Conservation (phyloP, 2,113 vertebrate species). For the Sisor rabdophorus region DNA sequence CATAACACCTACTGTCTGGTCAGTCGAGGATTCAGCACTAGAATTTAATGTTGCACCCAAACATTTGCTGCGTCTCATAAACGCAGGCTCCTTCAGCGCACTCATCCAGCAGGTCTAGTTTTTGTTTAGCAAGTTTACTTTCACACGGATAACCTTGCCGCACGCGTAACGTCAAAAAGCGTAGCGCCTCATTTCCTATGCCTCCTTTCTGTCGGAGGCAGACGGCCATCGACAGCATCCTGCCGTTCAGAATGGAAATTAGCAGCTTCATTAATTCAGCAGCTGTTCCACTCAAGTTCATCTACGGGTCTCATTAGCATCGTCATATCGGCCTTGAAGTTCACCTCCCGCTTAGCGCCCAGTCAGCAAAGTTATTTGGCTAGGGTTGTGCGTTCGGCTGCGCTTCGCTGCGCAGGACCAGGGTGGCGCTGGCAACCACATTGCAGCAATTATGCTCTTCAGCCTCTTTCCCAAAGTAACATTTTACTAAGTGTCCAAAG, state of each 20-base stretch:
- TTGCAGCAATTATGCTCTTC: not conserved
- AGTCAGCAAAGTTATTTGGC: conserved; percentile 16
- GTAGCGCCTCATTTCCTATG: conserved; percentile 5
- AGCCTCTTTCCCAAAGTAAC: not conserved
- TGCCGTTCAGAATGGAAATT: conserved; percentile 47
- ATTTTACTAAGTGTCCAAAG: not conserved
- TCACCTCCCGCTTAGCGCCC: conserved; percentile 17
- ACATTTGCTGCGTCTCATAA: not conserved
- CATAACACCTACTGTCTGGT: not conserved
- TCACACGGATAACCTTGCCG: conserved; percentile 7
- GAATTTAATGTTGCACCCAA: not conserved
- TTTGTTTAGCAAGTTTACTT: conserved; percentile 28
- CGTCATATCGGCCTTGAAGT: conserved; percentile 35
- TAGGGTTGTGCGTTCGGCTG: not conserved
- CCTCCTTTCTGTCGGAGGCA: conserved; percentile 29
- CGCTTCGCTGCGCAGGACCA: not conserved
- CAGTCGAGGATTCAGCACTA: not conserved
- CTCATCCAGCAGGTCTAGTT: not conserved
- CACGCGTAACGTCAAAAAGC: not conserved
- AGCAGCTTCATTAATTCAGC: conserved; percentile 47
- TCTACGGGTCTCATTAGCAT: conserved; percentile 42
- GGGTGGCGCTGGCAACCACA: not conserved
- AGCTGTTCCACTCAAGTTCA: conserved; percentile 48
- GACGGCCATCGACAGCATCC: conserved; percentile 45
- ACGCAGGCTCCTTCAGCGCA: not conserved